Base-by-base conservation (phyloP, 2,113 vertebrate genomes). In the Cettia cetti region DNA sequence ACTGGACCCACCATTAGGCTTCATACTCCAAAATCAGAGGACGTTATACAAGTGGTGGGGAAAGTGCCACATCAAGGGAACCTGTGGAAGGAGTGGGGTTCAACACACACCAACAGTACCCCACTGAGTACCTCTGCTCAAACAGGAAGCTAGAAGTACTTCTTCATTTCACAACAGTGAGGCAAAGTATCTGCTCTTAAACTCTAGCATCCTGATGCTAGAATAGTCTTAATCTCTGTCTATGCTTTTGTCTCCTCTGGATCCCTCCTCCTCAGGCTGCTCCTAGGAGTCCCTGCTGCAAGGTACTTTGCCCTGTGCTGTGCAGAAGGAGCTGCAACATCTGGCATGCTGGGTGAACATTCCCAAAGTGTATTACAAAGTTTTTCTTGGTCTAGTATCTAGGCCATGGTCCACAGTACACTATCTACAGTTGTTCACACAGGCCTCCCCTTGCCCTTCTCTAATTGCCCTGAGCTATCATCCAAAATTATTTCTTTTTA, bases 21-120 rank as follows among this genome's bases (percentile, higher is more conserved):
- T 61, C 1, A 0, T 39, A 20, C 10, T 1, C 9, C 13, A 72
- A 18, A 42, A 7, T 42, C 9, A 77, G 22, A 18, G 17, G 16
- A 26, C 49, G 13, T 49, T 49, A 17, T 4, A 30, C 1, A 7
- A 76, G 40, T 44, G 49, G 6, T 40, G 18, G 26, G 15, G 35
- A 69, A 96, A 81, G 49, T 39, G 20, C 54, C 44, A 69, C 9
- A 3, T 2, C 1, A 33, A 24, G 42, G 21, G 27, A 90, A 61
- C 0, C 0, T 10, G 15, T 44, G 56, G 74, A 85, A 90, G 30
- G 37, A 65, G 35, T 6, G 16, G 26, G 27, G 30, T 44, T 90
- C 2, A 1, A 68, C 30, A 72, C 49, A 39, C 30, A 47, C 9
- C 13, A 28, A 8, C 23, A 39, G 40, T 24, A 68, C 11, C 33